Conservation (phyloP, 2,888 invertebrate species). For the Conops quadrifasciatus region DNA sequence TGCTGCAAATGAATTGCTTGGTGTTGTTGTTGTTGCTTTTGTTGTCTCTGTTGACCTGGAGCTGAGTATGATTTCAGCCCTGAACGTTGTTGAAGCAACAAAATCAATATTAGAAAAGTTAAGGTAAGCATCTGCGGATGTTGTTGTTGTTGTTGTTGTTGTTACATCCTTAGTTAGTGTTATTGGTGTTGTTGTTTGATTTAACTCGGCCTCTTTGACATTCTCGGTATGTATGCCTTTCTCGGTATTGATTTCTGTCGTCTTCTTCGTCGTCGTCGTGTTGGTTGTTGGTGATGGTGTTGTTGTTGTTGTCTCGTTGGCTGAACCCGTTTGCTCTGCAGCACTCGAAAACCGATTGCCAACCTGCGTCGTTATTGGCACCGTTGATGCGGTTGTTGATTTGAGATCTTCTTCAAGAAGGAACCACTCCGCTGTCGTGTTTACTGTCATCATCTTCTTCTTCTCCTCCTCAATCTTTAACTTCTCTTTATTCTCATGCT, state of each 20-base stretch:
- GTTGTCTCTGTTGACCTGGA: neutral
- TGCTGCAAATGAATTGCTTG: no score
- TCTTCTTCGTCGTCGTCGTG: no score
- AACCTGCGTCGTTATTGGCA: no score
- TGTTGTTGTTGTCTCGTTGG: constrained; percentile 24
- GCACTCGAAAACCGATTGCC: no score
- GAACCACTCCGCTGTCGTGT: neutral
- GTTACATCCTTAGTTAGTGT: constrained; percentile 17
- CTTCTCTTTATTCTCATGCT: neutral
- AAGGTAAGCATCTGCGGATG: neutral
- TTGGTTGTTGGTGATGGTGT: no score
- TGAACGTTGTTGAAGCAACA: neutral
- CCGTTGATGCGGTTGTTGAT: neutral
- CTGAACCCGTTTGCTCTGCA: no score
- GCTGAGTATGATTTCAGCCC: neutral
- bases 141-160: constrained; percentile 5
- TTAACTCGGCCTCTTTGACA: no score
- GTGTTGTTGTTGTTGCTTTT: constrained; percentile 12
- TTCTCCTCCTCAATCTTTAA: neutral
- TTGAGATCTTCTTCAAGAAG: no score
- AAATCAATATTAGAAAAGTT: no score
- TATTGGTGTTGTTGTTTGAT: neutral
- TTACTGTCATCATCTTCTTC: neutral
- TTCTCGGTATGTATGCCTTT: no score
- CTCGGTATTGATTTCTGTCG: no score